Evolutionary conservation across 2,888 invertebrate genomes (phyloP), one percentile per base, ranked within the genome.

Genomic region (Seladonia tumulorum): DNA sequence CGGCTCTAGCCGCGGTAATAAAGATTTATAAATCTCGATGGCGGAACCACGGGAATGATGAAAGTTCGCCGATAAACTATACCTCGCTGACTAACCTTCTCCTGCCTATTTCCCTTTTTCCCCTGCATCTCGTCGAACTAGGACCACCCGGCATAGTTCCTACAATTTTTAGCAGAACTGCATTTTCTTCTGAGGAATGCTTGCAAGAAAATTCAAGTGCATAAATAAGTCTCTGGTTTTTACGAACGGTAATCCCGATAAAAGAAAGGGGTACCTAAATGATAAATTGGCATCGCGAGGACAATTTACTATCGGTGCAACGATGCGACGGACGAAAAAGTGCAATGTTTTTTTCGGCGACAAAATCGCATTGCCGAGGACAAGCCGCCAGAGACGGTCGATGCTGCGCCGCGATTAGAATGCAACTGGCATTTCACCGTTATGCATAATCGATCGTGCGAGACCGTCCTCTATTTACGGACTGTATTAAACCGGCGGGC

Each of bases 11-110:
- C 75, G 49, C 29, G 74, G 82, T 88, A 82, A 89, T 88, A 79
- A 72, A 76, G 86, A 90, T 90, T 90, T 89, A 89, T 88, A 84
- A 84, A 86, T 79, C 81, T 74, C 73, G 47, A n/a, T 18, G 53
- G 29, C 57, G 66, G 75, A 35, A 73, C 66, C 53, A 45, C 66
- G 77, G 76, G 49, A 86, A 86, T 83, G 80, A 89, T 79, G 89
- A 76, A 86, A 87, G 71, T 71, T 85, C 82, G 53, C 68, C 47
- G 42, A 35, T 49, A 57, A 60, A 60, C 60, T 25, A 25, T 60
- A 25, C n/a, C 60, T 25, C 5, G 60, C 60, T 25, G 60, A 60
- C 76, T 42, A 16, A 29, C 47, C 47, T 47, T 16, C 16, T 18
- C 7, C 49, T 22, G 29, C 29, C 29, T 29, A 1, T 29, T 29